phyloP scores from a whole-genome alignment of 2,888 invertebrate species.

The Spodoptera littoralis region DNA sequence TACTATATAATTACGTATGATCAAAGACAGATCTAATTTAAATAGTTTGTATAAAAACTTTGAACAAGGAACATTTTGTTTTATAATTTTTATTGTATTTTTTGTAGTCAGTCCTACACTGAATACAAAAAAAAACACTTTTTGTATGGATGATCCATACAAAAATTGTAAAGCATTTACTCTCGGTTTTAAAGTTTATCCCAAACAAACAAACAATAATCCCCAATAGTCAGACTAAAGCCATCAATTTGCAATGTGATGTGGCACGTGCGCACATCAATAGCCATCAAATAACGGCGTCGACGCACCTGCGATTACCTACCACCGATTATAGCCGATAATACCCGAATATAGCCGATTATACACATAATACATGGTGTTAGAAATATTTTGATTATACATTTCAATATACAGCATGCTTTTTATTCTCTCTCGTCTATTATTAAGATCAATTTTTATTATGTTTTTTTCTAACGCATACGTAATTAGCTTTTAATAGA shows the following conservation, averaged over 20 bases:
- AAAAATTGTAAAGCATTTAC: not conserved
- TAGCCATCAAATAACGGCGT: constrained; percentile 63
- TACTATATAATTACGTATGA: too few relatives aligned
- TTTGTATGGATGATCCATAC: not conserved
- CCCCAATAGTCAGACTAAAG: constrained; percentile 57
- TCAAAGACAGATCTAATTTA: too few relatives aligned
- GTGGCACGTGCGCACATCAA: constrained; percentile 58
- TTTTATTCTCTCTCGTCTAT: constrained; percentile 35
- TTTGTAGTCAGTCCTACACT: too few relatives aligned
- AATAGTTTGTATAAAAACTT: too few relatives aligned
- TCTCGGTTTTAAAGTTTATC: constrained; percentile 18
- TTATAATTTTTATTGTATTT: too few relatives aligned
- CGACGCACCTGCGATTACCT: constrained; percentile 63
- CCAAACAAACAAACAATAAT: constrained; percentile 48
- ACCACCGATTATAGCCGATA: constrained; percentile 58
- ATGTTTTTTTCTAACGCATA: constrained; percentile 29
- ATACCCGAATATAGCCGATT: constrained; percentile 51
- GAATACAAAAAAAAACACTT: not conserved
- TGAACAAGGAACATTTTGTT: too few relatives aligned
- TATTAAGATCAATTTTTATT: constrained; percentile 41
- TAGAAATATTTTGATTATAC: constrained; percentile 58
- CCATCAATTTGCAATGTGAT: constrained; percentile 74
- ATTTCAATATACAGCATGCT: constrained; percentile 43
- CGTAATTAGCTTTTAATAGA: constrained; percentile 36
- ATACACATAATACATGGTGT: constrained; percentile 61